Base-by-base conservation (phyloP, 2,113 vertebrate genomes). In the Scomber scombrus region DNA sequence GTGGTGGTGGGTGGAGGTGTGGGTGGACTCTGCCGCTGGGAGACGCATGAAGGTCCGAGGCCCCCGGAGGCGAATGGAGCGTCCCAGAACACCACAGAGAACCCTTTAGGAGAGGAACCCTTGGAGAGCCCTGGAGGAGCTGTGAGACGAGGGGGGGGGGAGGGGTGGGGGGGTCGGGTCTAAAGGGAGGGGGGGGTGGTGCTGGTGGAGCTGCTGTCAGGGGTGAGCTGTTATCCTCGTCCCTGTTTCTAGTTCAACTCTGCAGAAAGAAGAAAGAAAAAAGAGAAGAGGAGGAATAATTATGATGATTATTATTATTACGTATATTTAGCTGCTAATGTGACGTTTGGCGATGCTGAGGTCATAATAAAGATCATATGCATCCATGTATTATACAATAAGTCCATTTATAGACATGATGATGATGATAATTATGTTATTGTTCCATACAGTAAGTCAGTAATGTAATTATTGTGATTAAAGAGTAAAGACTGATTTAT, bases 21-120 rank as follows among this genome's bases (percentile, higher is more conserved):
- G 83, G 80, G 83, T 63, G 88, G 91, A 93, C 75, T 92, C 82
- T 71, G 87, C 29, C 61, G 74, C 87, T 93, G 93, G 93, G 89
- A 95, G 94, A 95, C 95, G 95, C 95, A 95, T 95, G 92, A 94
- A 95, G 89, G 89, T 91, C 85, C 75, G 56, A 78, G 76, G 86
- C 75, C 82, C 76, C 64, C 21, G n/a, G 40, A 75, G 88, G 78
- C 84, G 76, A 62, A 63, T 2, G 68, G 76, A 86, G 56, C 67
- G 31, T 21, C 69, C 74, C 79, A 71, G 85, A 86, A 84, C 85
- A 76, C 74, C 82, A n/a, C 72, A 45, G 79, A 75, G 84, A 84
- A 80, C 80, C 73, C 67, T 72, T 65, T 15, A 65, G 57, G 23
- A 23, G 23, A 23, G 71, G 75, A 86, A 84, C 47, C 51, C 26